These are phyloP conservation scores for Tursiops truncatus DNA, from an alignment of 2,113 vertebrate genomes.

Conservation along the genomic window DNA sequence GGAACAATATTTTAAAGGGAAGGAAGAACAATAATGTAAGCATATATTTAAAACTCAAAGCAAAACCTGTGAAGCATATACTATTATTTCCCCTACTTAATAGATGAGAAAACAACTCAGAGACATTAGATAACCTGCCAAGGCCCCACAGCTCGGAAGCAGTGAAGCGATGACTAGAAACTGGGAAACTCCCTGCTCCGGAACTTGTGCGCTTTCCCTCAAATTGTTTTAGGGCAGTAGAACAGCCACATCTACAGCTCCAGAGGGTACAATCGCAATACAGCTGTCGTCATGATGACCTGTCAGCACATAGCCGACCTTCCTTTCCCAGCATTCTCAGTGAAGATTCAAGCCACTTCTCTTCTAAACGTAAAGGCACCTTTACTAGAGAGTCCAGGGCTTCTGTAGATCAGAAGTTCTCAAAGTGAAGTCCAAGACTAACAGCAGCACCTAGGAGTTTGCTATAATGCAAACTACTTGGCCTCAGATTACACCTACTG, in stretches of 20 bases:
- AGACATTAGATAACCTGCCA: neutral
- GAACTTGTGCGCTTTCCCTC: neutral
- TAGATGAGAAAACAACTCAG: neutral
- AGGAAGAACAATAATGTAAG: neutral
- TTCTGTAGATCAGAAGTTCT: neutral
- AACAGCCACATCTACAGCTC: neutral
- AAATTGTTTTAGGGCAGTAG: neutral
- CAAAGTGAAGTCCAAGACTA: neutral
- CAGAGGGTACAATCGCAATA: neutral
- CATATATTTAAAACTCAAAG: neutral
- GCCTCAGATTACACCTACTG: neutral
- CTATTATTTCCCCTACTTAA: neutral
- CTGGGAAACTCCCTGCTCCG: neutral
- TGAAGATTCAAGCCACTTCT: neutral
- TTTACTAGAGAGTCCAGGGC: neutral
- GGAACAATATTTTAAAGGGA: neutral
- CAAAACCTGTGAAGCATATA: neutral
- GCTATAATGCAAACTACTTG: neutral
- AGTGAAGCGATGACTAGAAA: neutral
- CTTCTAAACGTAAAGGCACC: neutral
- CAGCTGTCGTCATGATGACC: neutral
- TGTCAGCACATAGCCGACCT: neutral
- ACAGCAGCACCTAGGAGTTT: neutral
- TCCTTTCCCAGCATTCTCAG: neutral
- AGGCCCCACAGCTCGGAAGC: fast-evolving